These are phyloP conservation scores for Regulus satrapa DNA, from an alignment of 2,113 vertebrate species.

Conservation along the genomic window DNA sequence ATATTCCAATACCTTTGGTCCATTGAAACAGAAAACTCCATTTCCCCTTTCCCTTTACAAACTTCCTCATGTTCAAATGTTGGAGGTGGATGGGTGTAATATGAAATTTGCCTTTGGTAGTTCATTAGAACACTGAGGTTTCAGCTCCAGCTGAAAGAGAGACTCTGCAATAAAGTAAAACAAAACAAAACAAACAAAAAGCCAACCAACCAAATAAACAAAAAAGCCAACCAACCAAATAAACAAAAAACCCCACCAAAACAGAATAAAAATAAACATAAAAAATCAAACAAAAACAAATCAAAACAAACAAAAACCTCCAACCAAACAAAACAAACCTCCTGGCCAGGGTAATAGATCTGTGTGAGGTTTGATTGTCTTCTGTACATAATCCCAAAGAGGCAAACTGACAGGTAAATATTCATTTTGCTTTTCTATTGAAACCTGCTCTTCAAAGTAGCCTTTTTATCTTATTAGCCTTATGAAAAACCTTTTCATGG, in stretches of 20 bases:
- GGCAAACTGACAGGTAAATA: neutral
- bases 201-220: too few relatives aligned
- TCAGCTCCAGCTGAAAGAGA: neutral
- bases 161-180: neutral
- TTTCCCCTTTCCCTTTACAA: neutral
- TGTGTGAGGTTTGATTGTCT: neutral
- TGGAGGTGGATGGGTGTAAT: fast-evolving
- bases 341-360: neutral
- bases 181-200: neutral
- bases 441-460: neutral
- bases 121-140: neutral
- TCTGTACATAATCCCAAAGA: neutral
- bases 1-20: neutral
- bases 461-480: neutral
- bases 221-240: too few relatives aligned
- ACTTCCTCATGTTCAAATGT: neutral
- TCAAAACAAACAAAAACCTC: neutral
- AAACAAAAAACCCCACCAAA: too few relatives aligned
- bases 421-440: neutral
- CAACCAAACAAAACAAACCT: neutral
- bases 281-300: neutral
- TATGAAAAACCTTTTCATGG: neutral
- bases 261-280: too few relatives aligned
- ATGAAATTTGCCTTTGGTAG: neutral
- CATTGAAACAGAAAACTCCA: neutral